These are phyloP conservation scores for Apamea anceps DNA, from an alignment of 2,888 invertebrate genomes.

Conservation along the genomic window DNA sequence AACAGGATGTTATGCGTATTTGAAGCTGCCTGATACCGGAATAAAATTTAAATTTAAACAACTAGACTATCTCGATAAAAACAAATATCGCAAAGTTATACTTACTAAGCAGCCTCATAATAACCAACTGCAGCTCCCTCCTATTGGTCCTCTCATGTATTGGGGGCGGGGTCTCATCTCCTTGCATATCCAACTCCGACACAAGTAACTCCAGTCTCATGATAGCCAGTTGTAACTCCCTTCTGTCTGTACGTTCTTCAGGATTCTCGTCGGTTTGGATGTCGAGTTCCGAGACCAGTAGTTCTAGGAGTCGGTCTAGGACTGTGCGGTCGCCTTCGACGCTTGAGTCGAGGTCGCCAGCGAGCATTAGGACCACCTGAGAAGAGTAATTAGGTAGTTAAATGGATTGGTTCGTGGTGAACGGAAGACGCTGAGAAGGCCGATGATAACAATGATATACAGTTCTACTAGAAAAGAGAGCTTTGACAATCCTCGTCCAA, in stretches of 20 bases:
- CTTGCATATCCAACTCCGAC: slow-evolving; percentile 92
- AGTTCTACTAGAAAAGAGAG: not conserved
- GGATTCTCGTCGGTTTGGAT: slow-evolving; percentile 89
- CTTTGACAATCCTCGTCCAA: too few relatives aligned
- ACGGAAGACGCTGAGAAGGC: not conserved
- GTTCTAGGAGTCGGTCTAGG: slow-evolving; percentile 93
- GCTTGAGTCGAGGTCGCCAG: slow-evolving; percentile 96
- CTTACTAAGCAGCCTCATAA: slow-evolving; percentile 96
- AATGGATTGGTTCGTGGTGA: not conserved
- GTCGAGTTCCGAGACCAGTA: slow-evolving; percentile 93
- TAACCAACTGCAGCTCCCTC: slow-evolving; percentile 96
- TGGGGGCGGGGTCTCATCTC: slow-evolving; percentile 83
- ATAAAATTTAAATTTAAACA: not conserved
- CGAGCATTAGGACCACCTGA: slow-evolving; percentile 96
- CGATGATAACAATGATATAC: not conserved
- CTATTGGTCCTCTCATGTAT: slow-evolving; percentile 92
- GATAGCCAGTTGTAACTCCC: slow-evolving; percentile 96
- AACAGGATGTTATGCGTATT: too few relatives aligned
- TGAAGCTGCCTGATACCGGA: not conserved
- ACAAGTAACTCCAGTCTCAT: slow-evolving; percentile 94
- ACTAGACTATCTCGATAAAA: not conserved
- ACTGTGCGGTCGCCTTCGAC: slow-evolving; percentile 95
- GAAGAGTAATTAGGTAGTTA: not conserved
- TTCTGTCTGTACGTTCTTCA: slow-evolving; percentile 92
- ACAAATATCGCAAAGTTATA: slow-evolving; percentile 58